Percentiles rank a stretch among this genome's conserved stretches.
phyloP scores from a whole-genome alignment of 2,888 invertebrate genomes.

The Tachina grossa region DNA sequence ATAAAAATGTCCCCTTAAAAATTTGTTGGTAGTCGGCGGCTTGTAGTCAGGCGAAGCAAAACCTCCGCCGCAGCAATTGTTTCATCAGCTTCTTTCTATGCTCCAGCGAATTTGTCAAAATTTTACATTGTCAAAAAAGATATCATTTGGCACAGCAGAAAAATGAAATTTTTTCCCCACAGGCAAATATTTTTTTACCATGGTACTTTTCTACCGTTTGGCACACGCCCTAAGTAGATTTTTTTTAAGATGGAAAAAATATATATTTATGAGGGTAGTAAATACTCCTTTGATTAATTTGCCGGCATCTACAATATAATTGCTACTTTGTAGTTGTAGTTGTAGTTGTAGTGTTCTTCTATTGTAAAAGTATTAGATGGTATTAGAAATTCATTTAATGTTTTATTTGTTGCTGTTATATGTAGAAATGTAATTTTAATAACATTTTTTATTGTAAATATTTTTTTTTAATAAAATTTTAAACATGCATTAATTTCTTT shows the following conservation, averaged over 20 bases:
- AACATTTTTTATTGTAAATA: background rate
- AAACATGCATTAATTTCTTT: constrained; percentile 55
- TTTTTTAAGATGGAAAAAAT: background rate
- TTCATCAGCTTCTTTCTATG: too few species aligned
- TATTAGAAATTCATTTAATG: background rate
- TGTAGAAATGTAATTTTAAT: background rate
- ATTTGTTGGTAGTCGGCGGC: too few species aligned
- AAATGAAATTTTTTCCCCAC: too few species aligned
- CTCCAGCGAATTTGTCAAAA: too few species aligned
- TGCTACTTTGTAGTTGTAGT: constrained; percentile 41
- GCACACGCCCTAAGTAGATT: too few species aligned
- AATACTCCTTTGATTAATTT: background rate
- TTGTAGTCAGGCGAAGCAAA: too few species aligned
- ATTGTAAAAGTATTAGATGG: background rate
- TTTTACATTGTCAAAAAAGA: too few species aligned
- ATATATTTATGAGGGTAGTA: background rate
- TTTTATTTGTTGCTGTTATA: background rate
- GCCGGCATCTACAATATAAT: constrained; percentile 18
- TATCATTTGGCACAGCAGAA: too few species aligned
- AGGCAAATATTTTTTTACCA: too few species aligned
- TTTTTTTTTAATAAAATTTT: background rate
- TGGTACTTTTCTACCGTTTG: too few species aligned
- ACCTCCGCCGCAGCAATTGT: too few species aligned
- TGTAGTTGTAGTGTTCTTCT: constrained; percentile 4
- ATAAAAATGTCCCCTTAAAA: too few species aligned